Percentiles rank a stretch among this genome's conserved stretches.
phyloP scores from a whole-genome alignment of 2,888 invertebrate genomes.

The Eristalinus aeneus region DNA sequence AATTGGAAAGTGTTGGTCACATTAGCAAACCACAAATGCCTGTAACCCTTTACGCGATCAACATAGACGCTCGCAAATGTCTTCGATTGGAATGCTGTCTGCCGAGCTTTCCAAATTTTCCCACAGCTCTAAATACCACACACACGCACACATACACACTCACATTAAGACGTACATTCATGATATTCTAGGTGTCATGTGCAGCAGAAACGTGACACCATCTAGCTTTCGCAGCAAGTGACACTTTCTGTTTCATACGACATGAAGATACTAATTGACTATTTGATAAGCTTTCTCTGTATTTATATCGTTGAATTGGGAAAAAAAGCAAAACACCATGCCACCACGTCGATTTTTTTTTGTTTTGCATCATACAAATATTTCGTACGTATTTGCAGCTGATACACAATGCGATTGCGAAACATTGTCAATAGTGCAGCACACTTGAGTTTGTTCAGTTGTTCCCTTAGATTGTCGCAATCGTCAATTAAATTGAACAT shows the following conservation, averaged over 20 bases:
- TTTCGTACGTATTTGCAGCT: not conserved
- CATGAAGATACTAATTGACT: not conserved
- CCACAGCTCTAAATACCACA: not conserved
- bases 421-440: not conserved
- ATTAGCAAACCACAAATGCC: no score
- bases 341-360: not conserved
- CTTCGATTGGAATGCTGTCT: not conserved
- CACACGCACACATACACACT: not conserved
- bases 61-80: not conserved
- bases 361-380: not conserved
- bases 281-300: not conserved
- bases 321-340: not conserved
- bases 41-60: not conserved
- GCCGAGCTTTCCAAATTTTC: not conserved
- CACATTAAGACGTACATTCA: not conserved
- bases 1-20: no score
- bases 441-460: not conserved
- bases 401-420: not conserved
- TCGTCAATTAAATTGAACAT: not conserved
- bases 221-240: not conserved
- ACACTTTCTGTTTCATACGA: not conserved
- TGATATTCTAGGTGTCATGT: not conserved
- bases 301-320: not conserved
- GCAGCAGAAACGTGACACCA: not conserved
- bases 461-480: not conserved